Evolutionary conservation across 1,140 invertebrate species (phyloP).

Genomic region (Pseudomyrmex dendroicus): DNA sequence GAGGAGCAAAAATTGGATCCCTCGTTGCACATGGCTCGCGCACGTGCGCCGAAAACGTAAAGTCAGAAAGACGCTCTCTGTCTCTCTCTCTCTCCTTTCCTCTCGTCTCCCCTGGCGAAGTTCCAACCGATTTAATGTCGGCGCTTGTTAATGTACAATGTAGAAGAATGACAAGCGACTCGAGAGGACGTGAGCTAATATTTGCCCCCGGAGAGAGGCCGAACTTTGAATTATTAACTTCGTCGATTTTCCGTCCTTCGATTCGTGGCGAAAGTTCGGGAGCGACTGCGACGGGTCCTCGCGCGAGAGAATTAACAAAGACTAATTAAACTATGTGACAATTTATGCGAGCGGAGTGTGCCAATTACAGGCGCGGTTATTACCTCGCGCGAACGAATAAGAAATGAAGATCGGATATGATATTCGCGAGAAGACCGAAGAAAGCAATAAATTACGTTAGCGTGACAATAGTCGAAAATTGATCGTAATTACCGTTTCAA

Average conservation of each 20-base stretch:
- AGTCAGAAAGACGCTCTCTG: background rate
- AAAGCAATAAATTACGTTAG: background rate
- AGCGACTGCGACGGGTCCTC: background rate
- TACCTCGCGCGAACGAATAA: background rate
- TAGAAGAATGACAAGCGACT: constrained; percentile 51
- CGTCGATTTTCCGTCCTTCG: constrained; percentile 8
- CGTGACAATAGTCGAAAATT: background rate
- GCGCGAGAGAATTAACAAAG: constrained; percentile 16
- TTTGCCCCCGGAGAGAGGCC: constrained; percentile 16
- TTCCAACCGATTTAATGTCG: constrained; percentile 53
- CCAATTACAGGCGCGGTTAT: background rate
- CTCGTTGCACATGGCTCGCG: background rate
- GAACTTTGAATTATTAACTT: constrained; percentile 57
- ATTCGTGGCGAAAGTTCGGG: constrained; percentile 11
- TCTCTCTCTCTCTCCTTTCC: background rate
- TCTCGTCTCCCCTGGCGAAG: background rate
- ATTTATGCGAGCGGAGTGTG: constrained; percentile 9
- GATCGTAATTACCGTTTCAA: background rate
- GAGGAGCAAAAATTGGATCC: constrained; percentile 15
- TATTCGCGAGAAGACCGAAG: background rate
- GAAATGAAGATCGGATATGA: background rate
- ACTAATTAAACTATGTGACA: constrained; percentile 17
- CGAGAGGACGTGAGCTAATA: constrained; percentile 48
- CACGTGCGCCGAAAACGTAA: constrained; percentile 38
- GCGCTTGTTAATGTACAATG: constrained; percentile 53